These are phyloP conservation scores for Calycopis cecrops DNA, from an alignment of 1,140 invertebrate genomes.

Conservation along the genomic window DNA sequence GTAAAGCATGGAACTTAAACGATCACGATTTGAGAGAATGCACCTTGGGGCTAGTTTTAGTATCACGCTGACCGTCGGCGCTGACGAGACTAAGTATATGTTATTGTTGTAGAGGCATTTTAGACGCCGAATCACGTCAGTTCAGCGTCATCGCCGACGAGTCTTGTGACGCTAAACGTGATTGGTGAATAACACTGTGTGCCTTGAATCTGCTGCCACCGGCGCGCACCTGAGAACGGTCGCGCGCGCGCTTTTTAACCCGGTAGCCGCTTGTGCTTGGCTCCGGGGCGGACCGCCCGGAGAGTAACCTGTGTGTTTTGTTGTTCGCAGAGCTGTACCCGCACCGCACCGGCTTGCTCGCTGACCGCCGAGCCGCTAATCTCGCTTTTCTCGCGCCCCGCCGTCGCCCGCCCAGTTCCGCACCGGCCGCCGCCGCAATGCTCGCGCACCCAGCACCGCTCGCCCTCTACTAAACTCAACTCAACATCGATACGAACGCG, in stretches of 20 bases:
- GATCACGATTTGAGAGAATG: background rate
- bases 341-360: slow-evolving; percentile 71
- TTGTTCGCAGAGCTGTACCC: slow-evolving; percentile 75
- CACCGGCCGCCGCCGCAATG: slow-evolving; percentile 64
- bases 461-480: slow-evolving; percentile 68
- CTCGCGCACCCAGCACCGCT: slow-evolving; percentile 68
- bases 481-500: slow-evolving; percentile 72
- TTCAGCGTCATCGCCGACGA: no score
- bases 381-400: slow-evolving; percentile 69
- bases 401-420: slow-evolving; percentile 58
- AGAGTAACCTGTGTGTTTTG: slow-evolving; percentile 74
- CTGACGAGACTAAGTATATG: no score
- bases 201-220: slow-evolving; percentile 16
- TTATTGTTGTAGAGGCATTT: no score
- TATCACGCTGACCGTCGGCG: no score
- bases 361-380: slow-evolving; percentile 72
- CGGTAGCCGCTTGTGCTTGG: slow-evolving; percentile 69
- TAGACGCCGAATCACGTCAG: no score
- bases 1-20: slow-evolving; percentile 9
- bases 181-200: slow-evolving; percentile 6
- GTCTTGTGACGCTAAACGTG: no score
- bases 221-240: slow-evolving; percentile 47
- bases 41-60: no score
- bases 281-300: slow-evolving; percentile 55
- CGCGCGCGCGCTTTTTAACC: slow-evolving; percentile 63